Percentiles rank a stretch among this genome's conserved stretches.
These are phyloP conservation scores for Malacoctenus gilli DNA, from an alignment of 2,797 vertebrate genomes.

Conservation along the genomic window DNA sequence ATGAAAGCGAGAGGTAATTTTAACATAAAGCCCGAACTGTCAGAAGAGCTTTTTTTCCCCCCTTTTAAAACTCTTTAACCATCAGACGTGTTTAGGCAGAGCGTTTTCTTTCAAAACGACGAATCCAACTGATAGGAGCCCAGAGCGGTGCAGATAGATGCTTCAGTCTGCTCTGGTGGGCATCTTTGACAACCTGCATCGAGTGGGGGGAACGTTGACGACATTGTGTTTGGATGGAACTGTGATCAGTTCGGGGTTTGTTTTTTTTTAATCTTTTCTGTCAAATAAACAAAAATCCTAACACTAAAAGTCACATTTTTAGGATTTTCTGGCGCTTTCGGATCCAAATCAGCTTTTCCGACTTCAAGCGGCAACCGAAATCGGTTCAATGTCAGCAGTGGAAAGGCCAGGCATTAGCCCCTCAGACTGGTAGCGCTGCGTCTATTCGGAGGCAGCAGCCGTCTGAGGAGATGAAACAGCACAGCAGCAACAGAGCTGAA, in stretches of 20 bases:
- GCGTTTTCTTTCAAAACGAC: constrained; percentile 24
- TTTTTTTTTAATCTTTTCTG: too few species aligned
- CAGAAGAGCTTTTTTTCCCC: constrained; percentile 54
- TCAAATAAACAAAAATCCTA: neutral
- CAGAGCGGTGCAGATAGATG: constrained; percentile 19
- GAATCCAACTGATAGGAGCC: constrained; percentile 14
- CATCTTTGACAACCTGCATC: constrained; percentile 24
- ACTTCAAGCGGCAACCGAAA: neutral
- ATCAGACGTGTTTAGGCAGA: constrained; percentile 26
- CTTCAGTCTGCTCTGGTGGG: neutral
- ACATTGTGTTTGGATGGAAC: constrained; percentile 2
- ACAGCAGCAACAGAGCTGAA: neutral
- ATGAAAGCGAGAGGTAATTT: constrained; percentile 68
- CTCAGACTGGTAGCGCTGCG: neutral
- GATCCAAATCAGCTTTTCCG: neutral
- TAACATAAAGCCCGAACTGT: constrained; percentile 62
- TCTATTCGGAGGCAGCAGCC: neutral
- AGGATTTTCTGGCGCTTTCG: neutral
- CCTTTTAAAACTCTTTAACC: constrained; percentile 32
- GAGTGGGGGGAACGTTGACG: too few species aligned
- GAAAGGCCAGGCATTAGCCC: neutral
- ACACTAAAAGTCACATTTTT: too few species aligned
- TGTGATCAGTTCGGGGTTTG: constrained; percentile 3
- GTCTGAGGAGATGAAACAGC: neutral
- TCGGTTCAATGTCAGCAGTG: neutral